Evolutionary conservation across 2,888 invertebrate genomes (phyloP).

Genomic region (Oligia strigilis): DNA sequence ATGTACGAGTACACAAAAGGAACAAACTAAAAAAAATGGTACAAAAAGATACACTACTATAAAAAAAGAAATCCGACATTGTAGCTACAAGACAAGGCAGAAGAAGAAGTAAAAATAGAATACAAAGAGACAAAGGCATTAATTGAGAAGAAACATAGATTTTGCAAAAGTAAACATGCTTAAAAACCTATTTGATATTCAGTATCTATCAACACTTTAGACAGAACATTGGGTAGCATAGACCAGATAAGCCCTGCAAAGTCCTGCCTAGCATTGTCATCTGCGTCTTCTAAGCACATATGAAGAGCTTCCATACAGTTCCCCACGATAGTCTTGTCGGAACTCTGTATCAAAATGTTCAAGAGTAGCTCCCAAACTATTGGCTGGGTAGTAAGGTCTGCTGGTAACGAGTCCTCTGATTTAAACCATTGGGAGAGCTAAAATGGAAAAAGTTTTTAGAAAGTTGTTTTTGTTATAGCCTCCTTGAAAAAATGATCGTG

Average conservation of each 20-base stretch:
- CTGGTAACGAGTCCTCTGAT: slow-evolving; percentile 80
- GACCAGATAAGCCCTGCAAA: slow-evolving; percentile 80
- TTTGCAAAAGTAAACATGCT: neutral
- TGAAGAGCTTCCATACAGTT: slow-evolving; percentile 81
- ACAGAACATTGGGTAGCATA: slow-evolving; percentile 80
- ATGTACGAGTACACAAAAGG: neutral
- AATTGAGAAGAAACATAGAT: neutral
- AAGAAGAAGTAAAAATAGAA: neutral
- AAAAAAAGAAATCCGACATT: neutral
- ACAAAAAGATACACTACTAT: neutral
- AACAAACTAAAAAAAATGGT: neutral
- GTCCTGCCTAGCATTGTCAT: slow-evolving; percentile 75
- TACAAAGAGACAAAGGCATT: neutral
- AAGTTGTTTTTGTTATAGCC: no score
- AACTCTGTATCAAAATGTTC: slow-evolving; percentile 78
- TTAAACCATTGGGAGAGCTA: slow-evolving; percentile 86
- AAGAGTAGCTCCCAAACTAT: slow-evolving; percentile 83
- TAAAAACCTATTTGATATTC: slow-evolving; percentile 78
- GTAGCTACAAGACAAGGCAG: neutral
- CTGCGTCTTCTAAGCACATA: slow-evolving; percentile 75
- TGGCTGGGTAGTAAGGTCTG: slow-evolving; percentile 78
- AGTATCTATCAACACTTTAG: slow-evolving; percentile 79
- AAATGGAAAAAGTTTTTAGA: slow-evolving; percentile 36
- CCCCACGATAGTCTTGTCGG: slow-evolving; percentile 68
- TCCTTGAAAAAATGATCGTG: neutral